A percentile compares a stretch with the other conserved stretches of the same genome.
These are phyloP conservation scores for Phacellophora camtschatica DNA, from an alignment of 30 jellyfish, hydroid and myxozoan genomes.

Conservation along the genomic window DNA sequence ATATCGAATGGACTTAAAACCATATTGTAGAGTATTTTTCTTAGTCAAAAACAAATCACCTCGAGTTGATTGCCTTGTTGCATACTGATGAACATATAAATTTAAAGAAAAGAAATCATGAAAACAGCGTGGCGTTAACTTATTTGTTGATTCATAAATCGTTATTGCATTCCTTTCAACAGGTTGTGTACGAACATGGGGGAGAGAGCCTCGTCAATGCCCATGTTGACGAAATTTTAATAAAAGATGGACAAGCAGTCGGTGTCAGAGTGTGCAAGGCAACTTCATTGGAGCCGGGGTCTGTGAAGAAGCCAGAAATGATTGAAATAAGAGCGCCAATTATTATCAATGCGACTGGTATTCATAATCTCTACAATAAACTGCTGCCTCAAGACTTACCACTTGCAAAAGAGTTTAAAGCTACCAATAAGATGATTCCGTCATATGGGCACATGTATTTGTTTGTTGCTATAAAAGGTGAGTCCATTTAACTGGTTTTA, in stretches of 20 bases:
- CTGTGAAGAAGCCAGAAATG: conserved; percentile 74
- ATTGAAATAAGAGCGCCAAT: conserved; percentile 80
- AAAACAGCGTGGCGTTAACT: too few relatives aligned
- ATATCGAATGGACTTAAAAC: too few relatives aligned
- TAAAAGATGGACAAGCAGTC: conserved; percentile 68
- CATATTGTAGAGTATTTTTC: too few relatives aligned
- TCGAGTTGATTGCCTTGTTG: too few relatives aligned
- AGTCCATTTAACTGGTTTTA: not conserved
- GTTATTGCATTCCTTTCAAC: not conserved
- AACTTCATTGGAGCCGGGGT: conserved; percentile 78
- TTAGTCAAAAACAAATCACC: too few relatives aligned
- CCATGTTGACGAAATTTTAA: conserved; percentile 67
- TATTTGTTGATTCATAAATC: too few relatives aligned
- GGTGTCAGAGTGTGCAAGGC: conserved; percentile 96
- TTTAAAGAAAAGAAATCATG: too few relatives aligned
- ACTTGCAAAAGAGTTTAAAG: conserved; percentile 76
- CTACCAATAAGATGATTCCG: conserved; percentile 74
- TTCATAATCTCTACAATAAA: conserved; percentile 71
- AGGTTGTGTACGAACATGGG: conserved; percentile 90
- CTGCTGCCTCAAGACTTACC: conserved; percentile 70
- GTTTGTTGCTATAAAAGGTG: conserved; percentile 87
- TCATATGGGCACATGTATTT: conserved; percentile 87
- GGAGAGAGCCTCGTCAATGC: conserved; percentile 90
- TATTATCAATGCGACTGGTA: conserved; percentile 87
- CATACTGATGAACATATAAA: too few relatives aligned